Evolutionary conservation across 2,888 invertebrate genomes (phyloP).

Genomic region (Lissonota sp.): DNA sequence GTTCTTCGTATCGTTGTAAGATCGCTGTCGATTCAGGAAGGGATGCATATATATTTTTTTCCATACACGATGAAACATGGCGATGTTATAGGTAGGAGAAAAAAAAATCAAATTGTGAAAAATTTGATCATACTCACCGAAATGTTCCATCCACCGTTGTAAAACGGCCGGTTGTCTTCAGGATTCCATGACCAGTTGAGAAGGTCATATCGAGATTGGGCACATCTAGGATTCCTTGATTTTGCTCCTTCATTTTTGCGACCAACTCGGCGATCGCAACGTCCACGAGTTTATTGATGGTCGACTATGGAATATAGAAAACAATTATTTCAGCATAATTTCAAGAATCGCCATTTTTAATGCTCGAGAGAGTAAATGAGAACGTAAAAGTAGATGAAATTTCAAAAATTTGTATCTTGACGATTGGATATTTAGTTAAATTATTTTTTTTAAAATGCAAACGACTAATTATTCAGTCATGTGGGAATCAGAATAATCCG

Average conservation of each 20-base stretch:
- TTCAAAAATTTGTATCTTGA: no score
- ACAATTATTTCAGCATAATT: not conserved
- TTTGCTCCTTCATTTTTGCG: slow-evolving; percentile 50
- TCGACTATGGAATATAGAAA: slow-evolving; percentile 54
- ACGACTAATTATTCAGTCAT: no score
- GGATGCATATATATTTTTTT: not conserved
- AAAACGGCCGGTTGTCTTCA: slow-evolving; percentile 64
- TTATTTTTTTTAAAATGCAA: no score
- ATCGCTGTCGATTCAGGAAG: slow-evolving; percentile 59
- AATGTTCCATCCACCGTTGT: slow-evolving; percentile 65
- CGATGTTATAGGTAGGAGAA: not conserved
- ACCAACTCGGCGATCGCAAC: slow-evolving; percentile 53
- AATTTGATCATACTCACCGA: slow-evolving; percentile 53
- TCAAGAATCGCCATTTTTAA: not conserved
- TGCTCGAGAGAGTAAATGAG: not conserved
- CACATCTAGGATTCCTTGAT: slow-evolving; percentile 61
- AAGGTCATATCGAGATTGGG: slow-evolving; percentile 65
- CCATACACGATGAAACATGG: not conserved
- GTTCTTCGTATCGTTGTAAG: slow-evolving; percentile 68
- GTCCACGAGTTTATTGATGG: slow-evolving; percentile 67
- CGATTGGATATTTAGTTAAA: no score
- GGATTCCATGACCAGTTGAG: slow-evolving; percentile 60
- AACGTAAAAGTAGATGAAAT: no score
- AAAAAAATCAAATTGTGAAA: not conserved
- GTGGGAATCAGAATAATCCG: no score